Percentiles rank a stretch among this genome's conserved stretches.
These are phyloP conservation scores for Hemicentrotus pulcherrimus DNA, from an alignment of 35 echinoderm and acorn worm genomes.

Conservation along the genomic window DNA sequence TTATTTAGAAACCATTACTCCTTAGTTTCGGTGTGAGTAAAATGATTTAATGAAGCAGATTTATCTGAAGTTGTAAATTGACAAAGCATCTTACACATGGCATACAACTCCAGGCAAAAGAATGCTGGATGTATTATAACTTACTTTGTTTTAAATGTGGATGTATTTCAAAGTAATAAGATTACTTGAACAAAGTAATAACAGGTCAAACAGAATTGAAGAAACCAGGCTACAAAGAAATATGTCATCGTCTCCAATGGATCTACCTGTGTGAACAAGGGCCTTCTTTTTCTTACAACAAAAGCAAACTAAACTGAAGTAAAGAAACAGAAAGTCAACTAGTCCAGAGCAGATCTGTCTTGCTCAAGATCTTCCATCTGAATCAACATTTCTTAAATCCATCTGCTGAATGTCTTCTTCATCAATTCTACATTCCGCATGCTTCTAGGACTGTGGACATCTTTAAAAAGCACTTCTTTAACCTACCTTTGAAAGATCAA, in stretches of 20 bases:
- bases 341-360: background rate
- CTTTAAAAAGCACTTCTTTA: background rate
- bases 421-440: background rate
- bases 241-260: background rate
- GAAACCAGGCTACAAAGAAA: too few species aligned
- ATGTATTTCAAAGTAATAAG: too few species aligned
- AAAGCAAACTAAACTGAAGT: background rate
- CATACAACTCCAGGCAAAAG: too few species aligned
- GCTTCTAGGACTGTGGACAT: background rate
- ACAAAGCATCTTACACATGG: too few species aligned
- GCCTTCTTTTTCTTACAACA: background rate
- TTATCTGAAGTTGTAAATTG: too few species aligned
- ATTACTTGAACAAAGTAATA: too few species aligned
- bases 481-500: background rate
- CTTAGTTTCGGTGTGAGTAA: too few species aligned
- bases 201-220: too few species aligned
- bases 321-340: background rate
- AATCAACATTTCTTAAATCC: background rate
- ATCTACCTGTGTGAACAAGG: background rate
- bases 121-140: too few species aligned
- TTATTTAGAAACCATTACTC: too few species aligned
- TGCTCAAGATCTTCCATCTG: background rate
- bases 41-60: too few species aligned
- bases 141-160: too few species aligned
- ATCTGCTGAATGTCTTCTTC: constrained; percentile 10